phyloP scores from a whole-genome alignment of 2,888 invertebrate genomes.

The Pseudanteris insignis region DNA sequence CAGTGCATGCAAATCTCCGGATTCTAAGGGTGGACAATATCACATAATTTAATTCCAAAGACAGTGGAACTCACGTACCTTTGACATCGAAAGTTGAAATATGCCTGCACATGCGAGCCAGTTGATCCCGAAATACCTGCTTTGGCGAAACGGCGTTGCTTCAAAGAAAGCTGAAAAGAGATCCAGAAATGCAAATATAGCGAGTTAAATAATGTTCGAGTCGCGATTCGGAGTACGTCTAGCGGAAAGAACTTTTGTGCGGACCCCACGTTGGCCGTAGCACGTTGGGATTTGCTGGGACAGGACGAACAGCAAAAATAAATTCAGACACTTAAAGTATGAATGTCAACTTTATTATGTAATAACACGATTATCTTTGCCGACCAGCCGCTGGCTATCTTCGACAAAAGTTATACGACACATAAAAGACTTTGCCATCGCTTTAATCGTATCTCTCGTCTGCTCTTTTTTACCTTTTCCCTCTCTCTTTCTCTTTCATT shows the following conservation, averaged over 20 bases:
- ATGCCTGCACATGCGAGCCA: too few species aligned
- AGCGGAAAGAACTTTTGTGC: constrained; percentile 18
- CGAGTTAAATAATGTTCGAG: constrained; percentile 13
- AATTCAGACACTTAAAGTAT: constrained; percentile 19
- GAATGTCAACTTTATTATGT: constrained; percentile 31
- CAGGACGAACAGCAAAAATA: constrained; percentile 12
- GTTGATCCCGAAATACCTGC: too few species aligned
- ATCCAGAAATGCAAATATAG: constrained; percentile 26
- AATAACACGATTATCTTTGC: constrained; percentile 51
- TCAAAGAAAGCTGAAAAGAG: constrained; percentile 27
- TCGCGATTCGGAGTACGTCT: constrained; percentile 7
- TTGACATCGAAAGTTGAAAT: too few species aligned
- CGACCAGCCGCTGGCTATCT: constrained; percentile 60
- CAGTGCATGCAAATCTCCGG: too few species aligned
- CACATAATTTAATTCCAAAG: too few species aligned
- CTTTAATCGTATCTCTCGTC: constrained; percentile 35
- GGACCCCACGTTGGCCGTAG: neutral
- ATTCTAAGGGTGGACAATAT: too few species aligned
- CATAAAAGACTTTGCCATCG: constrained; percentile 28
- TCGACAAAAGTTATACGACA: constrained; percentile 35
- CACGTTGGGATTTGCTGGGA: neutral
- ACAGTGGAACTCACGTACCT: too few species aligned
- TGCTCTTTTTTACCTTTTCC: too few species aligned
- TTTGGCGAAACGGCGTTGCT: too few species aligned
- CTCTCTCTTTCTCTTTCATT: too few species aligned